Percentiles rank a stretch among this genome's conserved stretches.
Evolutionary conservation across 1,140 invertebrate species (phyloP).

Genomic region (Cotesia glomerata): DNA sequence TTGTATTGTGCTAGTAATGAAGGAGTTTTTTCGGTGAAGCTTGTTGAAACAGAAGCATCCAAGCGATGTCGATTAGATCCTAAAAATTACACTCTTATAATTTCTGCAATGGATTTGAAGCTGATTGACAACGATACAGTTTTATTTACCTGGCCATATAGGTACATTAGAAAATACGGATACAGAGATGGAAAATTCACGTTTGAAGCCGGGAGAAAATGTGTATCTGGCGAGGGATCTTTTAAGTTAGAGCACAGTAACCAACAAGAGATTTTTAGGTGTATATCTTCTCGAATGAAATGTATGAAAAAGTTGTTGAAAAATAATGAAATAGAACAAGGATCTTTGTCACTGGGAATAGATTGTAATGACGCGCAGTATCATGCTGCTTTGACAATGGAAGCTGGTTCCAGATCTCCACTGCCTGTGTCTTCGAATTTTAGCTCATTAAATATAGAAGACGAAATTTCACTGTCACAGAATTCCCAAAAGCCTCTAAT

Average conservation of each 20-base stretch:
- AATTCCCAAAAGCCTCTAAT: constrained; percentile 52
- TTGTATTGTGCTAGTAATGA: constrained; percentile 82
- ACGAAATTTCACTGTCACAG: constrained; percentile 50
- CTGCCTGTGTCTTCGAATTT: constrained; percentile 71
- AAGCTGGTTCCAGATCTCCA: constrained; percentile 77
- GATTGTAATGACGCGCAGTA: constrained; percentile 78
- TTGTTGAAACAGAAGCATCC: constrained; percentile 80
- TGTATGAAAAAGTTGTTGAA: constrained; percentile 81
- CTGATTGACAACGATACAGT: constrained; percentile 72
- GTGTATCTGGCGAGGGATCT: constrained; percentile 82
- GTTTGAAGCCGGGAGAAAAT: constrained; percentile 90
- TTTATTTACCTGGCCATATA: constrained; percentile 85
- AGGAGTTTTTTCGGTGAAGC: constrained; percentile 78
- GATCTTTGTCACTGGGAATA: constrained; percentile 55
- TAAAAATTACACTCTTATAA: constrained; percentile 74
- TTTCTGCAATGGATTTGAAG: constrained; percentile 76
- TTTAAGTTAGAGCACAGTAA: constrained; percentile 81
- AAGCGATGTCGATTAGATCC: constrained; percentile 74
- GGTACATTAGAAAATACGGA: constrained; percentile 83
- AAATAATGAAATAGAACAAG: constrained; percentile 58
- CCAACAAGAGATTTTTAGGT: constrained; percentile 80
- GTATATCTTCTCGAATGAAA: constrained; percentile 80
- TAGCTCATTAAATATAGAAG: constrained; percentile 60
- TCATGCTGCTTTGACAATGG: constrained; percentile 74
- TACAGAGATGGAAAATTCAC: constrained; percentile 83